phyloP scores from a whole-genome alignment of 2,888 invertebrate species.

The Corythucha ciliata region DNA sequence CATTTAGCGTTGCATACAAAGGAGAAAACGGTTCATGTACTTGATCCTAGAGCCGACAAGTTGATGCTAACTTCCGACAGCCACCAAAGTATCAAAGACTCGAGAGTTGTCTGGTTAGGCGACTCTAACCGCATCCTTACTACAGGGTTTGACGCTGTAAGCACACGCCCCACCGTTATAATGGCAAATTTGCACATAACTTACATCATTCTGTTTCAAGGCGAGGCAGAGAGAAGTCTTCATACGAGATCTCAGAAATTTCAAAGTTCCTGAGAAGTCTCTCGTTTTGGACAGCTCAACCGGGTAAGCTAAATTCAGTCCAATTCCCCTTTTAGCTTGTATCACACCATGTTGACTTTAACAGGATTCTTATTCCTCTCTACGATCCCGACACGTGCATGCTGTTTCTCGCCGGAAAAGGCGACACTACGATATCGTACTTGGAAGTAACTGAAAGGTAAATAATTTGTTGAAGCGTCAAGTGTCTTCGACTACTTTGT shows the following conservation, averaged over 20 bases:
- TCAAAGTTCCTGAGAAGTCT: constrained; percentile 65
- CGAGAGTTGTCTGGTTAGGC: constrained; percentile 83
- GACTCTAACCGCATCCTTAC: constrained; percentile 73
- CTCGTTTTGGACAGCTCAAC: constrained; percentile 77
- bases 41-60: constrained; percentile 63
- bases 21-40: constrained; percentile 77
- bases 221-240: constrained; percentile 78
- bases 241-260: constrained; percentile 76
- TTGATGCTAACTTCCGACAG: constrained; percentile 48
- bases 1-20: constrained; percentile 79
- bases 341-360: too few species aligned
- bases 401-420: constrained; percentile 91
- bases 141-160: constrained; percentile 75
- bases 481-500: neutral
- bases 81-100: constrained; percentile 86
- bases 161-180: constrained; percentile 29
- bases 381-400: constrained; percentile 90
- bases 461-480: neutral
- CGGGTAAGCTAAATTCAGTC: constrained; percentile 49
- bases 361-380: constrained; percentile 75
- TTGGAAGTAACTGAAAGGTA: constrained; percentile 72
- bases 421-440: constrained; percentile 83
- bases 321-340: too few species aligned
- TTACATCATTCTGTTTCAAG: constrained; percentile 39
- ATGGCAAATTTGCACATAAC: constrained; percentile 5